Base-by-base conservation (phyloP, 2,797 vertebrate species). In the Dipus sagitta region DNA sequence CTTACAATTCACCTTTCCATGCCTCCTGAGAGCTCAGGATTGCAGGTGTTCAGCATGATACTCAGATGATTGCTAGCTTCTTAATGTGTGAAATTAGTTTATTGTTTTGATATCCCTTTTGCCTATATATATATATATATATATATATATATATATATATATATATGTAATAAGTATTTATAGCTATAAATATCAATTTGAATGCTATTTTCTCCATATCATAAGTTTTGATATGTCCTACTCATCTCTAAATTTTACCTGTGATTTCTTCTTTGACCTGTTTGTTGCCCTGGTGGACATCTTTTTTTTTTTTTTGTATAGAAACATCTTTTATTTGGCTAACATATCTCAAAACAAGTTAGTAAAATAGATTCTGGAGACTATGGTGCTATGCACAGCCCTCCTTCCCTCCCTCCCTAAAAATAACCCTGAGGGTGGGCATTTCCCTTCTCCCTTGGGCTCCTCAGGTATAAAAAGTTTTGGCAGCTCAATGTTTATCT, bases 291-390 rank as follows among this genome's bases (percentile, higher is more conserved):
- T 54, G 52, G 52, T 52, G 52, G 12, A 52, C 52, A 52, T 52
- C 52, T 52, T 52, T 52, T 52, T n/a, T n/a, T n/a, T n/a, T n/a
- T n/a, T n/a, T n/a, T n/a, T 74, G 79, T 95, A 94, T 28, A 95
- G 86, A 96, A 97, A 97, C 92, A 84, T 83, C 77, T 96, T 97
- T 97, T 97, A 97, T 97, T 97, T 87, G 93, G 88, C 86, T 93
- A 95, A 89, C 78, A 88, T 64, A 26, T 96, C 88, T 93, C 96
- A 93, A 94, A 96, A 97, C 95, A 95, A 92, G 93, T 97, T 96
- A 97, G 96, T 96, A 97, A 97, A 97, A 97, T 97, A 97, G 96
- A 97, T 71, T 96, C 83, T 97, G 93, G 62, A 95, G 90, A 95
- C 68, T 91, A 94, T 78, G 68, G 58, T 77, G 89, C 77, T 95